Conservation (phyloP, 2,888 invertebrate genomes). For the Crocallis elinguaria region DNA sequence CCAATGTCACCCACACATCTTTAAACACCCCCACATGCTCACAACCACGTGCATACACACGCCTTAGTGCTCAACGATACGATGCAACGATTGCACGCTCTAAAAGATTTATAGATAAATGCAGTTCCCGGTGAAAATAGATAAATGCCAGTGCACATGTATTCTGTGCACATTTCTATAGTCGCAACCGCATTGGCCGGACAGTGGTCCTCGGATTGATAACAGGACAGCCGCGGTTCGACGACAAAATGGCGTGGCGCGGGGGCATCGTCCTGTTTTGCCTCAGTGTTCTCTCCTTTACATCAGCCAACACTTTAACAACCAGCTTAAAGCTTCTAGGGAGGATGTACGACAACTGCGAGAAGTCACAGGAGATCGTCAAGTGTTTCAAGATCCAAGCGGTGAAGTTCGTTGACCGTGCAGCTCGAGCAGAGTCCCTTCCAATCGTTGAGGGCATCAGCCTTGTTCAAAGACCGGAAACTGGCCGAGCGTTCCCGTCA, state of each 20-base stretch:
- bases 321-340: conserved; percentile 78
- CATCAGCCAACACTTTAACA: conserved; percentile 71
- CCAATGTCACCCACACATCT: conserved; percentile 53
- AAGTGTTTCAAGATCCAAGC: conserved; percentile 90
- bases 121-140: conserved; percentile 85
- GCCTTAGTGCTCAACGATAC: conserved; percentile 80
- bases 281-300: conserved; percentile 56
- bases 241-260: conserved; percentile 74
- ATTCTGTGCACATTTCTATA: conserved; percentile 81
- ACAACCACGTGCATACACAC: conserved; percentile 55
- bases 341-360: conserved; percentile 86
- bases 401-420: conserved; percentile 87
- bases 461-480: conserved; percentile 78
- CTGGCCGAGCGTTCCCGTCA: conserved; percentile 76
- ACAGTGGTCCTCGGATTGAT: conserved; percentile 60
- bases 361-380: conserved; percentile 85
- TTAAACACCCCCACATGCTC: conserved; percentile 23
- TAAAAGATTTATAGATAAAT: conserved; percentile 85
- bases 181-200: conserved; percentile 73
- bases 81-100: conserved; percentile 85
- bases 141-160: conserved; percentile 82
- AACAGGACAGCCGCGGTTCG: conserved; percentile 59
- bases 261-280: conserved; percentile 68
- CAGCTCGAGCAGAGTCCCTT: conserved; percentile 85
- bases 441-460: conserved; percentile 86